Percentiles rank a stretch among this genome's conserved stretches.
These are phyloP conservation scores for Crenichthys baileyi DNA, from an alignment of 2,797 vertebrate species.

Conservation along the genomic window DNA sequence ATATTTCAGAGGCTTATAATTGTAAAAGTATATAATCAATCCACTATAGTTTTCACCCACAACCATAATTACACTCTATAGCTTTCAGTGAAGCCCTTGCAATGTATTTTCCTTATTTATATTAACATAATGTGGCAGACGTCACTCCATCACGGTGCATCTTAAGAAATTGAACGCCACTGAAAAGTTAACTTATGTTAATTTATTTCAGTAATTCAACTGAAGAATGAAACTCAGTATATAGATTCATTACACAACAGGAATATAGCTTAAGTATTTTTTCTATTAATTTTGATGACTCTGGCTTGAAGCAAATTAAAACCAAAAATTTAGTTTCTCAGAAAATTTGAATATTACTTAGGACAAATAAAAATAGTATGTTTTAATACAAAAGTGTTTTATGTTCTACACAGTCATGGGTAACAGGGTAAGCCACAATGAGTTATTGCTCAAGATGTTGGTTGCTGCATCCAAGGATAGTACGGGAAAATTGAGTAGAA, in stretches of 20 bases:
- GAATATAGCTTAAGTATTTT: not conserved
- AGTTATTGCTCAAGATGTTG: not conserved
- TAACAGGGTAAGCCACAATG: too few species aligned
- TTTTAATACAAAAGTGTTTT: not conserved
- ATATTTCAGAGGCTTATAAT: conserved; percentile 67
- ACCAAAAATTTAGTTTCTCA: not conserved
- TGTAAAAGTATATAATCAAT: conserved; percentile 79
- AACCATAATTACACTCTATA: conserved; percentile 74
- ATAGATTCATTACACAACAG: not conserved
- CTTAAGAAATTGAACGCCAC: not conserved
- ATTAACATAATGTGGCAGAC: conserved; percentile 65
- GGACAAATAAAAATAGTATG: not conserved
- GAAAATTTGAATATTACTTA: not conserved
- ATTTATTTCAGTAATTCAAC: not conserved
- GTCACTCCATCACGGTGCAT: conserved; percentile 32
- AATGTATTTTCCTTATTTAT: conserved; percentile 52
- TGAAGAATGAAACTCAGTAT: not conserved
- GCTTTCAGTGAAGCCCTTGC: conserved; percentile 50
- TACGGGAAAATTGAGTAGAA: too few species aligned
- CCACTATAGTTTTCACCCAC: conserved; percentile 65
- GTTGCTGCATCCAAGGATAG: not conserved
- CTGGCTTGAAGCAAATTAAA: not conserved
- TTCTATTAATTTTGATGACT: not conserved
- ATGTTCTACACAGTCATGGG: not conserved
- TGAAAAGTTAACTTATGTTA: not conserved